phyloP scores from a whole-genome alignment of 2,888 invertebrate genomes.

The Plagodis dolabraria region DNA sequence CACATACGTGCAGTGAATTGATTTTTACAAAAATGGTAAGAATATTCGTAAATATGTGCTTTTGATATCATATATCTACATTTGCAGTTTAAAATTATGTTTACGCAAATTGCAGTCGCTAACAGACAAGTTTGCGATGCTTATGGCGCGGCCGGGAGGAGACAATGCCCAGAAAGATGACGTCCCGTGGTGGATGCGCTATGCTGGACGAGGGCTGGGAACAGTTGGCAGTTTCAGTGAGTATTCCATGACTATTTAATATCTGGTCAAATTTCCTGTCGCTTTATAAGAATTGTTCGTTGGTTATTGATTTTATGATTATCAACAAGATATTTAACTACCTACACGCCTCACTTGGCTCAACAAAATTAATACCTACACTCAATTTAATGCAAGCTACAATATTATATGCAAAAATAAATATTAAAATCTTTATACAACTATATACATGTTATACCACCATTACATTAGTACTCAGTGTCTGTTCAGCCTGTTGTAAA shows the following conservation, averaged over 20 bases:
- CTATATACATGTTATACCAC: no score
- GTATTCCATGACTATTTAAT: conserved; percentile 53
- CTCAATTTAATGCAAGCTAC: no score
- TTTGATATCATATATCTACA: conserved; percentile 21
- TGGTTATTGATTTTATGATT: no score
- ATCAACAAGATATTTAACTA: no score
- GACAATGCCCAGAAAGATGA: conserved; percentile 92
- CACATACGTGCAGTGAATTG: conserved; percentile 61
- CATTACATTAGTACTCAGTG: no score
- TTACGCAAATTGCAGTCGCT: conserved; percentile 86
- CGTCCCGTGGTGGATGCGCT: conserved; percentile 95
- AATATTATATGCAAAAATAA: no score
- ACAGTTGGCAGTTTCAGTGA: conserved; percentile 93
- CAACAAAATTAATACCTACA: no score
- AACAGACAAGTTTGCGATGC: conserved; percentile 90
- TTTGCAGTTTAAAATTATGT: conserved; percentile 40
- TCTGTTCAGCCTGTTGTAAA: no score
- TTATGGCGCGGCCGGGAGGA: conserved; percentile 93
- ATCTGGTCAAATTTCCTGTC: no score
- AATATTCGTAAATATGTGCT: conserved; percentile 52
- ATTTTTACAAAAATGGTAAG: conserved; percentile 82
- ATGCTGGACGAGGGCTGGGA: conserved; percentile 92
- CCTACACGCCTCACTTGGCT: no score
- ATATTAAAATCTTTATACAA: no score
- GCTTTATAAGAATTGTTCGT: no score